These are phyloP conservation scores for Trochalopteron elliotii DNA, from an alignment of 2,113 vertebrate genomes.

Conservation along the genomic window DNA sequence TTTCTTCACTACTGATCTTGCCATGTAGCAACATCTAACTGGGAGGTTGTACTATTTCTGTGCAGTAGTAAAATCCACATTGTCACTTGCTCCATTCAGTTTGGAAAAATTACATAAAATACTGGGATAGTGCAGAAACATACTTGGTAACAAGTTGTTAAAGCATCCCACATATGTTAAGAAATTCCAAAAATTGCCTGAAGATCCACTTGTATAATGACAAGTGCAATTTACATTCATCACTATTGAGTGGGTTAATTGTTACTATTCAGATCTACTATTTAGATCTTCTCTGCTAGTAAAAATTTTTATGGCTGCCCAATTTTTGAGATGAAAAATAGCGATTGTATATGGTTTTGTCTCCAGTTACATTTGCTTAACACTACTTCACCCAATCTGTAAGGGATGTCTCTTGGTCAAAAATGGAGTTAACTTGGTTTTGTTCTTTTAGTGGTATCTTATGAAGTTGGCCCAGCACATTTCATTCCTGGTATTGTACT, in stretches of 20 bases:
- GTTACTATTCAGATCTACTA: not conserved
- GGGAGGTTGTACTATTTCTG: not conserved
- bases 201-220: not conserved
- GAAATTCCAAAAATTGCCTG: not conserved
- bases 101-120: not conserved
- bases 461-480: not conserved
- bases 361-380: not conserved
- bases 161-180: accelerated
- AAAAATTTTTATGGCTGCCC: not conserved
- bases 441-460: not conserved
- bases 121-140: not conserved
- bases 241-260: not conserved
- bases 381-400: not conserved
- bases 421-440: not conserved
- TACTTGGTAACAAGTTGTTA: not conserved
- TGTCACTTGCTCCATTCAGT: not conserved
- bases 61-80: not conserved
- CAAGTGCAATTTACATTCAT: not conserved
- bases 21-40: not conserved
- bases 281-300: not conserved
- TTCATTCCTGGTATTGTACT: not conserved
- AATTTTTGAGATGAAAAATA: not conserved
- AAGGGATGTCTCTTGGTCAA: not conserved
- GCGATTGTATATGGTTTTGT: not conserved
- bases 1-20: not conserved